These are phyloP conservation scores for Oligia strigilis DNA, from an alignment of 2,888 invertebrate genomes.

Conservation along the genomic window DNA sequence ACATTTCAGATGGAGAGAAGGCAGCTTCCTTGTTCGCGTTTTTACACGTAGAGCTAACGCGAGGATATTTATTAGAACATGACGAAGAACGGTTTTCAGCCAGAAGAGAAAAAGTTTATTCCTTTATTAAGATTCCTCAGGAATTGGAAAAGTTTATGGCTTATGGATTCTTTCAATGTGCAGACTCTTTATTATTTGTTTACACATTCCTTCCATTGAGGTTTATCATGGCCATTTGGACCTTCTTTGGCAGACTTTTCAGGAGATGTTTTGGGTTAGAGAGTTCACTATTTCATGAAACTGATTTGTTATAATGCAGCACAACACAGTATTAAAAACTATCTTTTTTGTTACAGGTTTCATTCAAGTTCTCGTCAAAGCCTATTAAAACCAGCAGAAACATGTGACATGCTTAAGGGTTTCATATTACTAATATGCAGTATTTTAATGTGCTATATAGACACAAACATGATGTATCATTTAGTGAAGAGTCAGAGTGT, in stretches of 20 bases:
- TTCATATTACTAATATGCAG: slow-evolving; percentile 95
- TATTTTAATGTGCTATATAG: slow-evolving; percentile 96
- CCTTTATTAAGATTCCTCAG: slow-evolving; percentile 98
- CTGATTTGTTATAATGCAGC: background rate
- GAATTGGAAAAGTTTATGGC: slow-evolving; percentile 98
- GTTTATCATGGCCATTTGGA: slow-evolving; percentile 96
- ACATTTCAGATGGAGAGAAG: slow-evolving; percentile 83
- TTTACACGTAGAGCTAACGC: slow-evolving; percentile 96
- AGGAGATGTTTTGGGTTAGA: slow-evolving; percentile 93
- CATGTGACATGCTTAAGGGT: slow-evolving; percentile 99
- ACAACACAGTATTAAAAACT: background rate
- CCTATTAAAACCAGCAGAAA: slow-evolving; percentile 96
- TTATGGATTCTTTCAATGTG: slow-evolving; percentile 98
- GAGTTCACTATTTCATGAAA: background rate
- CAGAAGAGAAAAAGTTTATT: slow-evolving; percentile 98
- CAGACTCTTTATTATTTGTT: slow-evolving; percentile 99
- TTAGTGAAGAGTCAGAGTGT: slow-evolving; percentile 99
- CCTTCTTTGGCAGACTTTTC: slow-evolving; percentile 93
- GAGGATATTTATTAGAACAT: slow-evolving; percentile 98
- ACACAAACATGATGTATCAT: slow-evolving; percentile 99
- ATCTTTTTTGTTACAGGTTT: slow-evolving; percentile 77
- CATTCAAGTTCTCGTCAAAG: slow-evolving; percentile 85
- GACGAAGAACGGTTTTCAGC: slow-evolving; percentile 98
- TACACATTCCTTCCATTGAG: slow-evolving; percentile 99
- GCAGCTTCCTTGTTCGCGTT: slow-evolving; percentile 92